Conservation (phyloP, 2,797 vertebrate species). For the Spinus olivaceus region DNA sequence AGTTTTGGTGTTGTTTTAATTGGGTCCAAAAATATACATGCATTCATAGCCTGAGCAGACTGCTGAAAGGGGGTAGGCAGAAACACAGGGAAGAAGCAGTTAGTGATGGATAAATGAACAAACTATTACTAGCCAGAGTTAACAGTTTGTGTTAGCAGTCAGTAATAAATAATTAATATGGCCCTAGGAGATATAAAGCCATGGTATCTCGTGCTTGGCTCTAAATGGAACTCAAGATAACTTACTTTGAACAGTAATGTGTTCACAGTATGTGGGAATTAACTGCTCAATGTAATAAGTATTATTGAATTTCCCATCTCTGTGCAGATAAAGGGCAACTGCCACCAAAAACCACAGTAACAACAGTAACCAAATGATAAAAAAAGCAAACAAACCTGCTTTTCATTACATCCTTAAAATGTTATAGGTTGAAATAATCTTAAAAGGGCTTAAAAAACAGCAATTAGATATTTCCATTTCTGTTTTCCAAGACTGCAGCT, state of each 20-base stretch:
- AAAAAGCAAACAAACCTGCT: conserved; percentile 40
- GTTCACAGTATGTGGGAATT: conserved; percentile 83
- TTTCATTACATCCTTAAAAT: conserved; percentile 73
- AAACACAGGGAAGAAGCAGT: background rate
- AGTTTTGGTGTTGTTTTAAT: background rate
- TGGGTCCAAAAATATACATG: background rate
- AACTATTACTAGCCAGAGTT: conserved; percentile 63
- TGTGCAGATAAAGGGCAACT: conserved; percentile 68
- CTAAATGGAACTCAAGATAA: conserved; percentile 75
- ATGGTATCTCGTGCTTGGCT: conserved; percentile 60
- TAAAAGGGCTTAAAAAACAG: conserved; percentile 73
- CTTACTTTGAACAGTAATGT: conserved; percentile 76
- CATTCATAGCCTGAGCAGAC: background rate
- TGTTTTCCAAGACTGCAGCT: conserved; percentile 77
- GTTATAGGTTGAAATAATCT: conserved; percentile 78
- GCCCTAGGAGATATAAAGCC: conserved; percentile 71
- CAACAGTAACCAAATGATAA: conserved; percentile 57
- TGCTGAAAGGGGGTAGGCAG: rapidly evolving
- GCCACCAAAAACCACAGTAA: conserved; percentile 55
- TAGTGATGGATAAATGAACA: conserved; percentile 5
- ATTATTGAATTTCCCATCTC: conserved; percentile 74
- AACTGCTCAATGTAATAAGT: conserved; percentile 78
- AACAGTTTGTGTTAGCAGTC: conserved; percentile 70
- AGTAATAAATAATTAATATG: conserved; percentile 79
- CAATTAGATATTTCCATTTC: conserved; percentile 81